Base-by-base conservation (phyloP, 2,888 invertebrate genomes). In the Liopterus haemorrhoidalis region DNA sequence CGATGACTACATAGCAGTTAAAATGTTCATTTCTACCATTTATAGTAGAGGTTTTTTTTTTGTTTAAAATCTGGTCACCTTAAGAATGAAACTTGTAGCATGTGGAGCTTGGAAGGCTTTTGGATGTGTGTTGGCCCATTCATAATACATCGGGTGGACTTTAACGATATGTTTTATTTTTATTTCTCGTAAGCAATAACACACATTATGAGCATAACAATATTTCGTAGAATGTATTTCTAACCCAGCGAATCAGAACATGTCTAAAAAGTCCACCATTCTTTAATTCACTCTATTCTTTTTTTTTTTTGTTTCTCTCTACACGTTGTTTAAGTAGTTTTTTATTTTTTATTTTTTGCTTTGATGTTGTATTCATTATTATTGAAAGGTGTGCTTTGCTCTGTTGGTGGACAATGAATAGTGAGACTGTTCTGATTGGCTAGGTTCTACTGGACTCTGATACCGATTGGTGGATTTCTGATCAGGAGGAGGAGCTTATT, bases 401-500 rank as follows among this genome's bases (percentile, higher is more conserved):
- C 35, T 31, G 41, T 30, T 49, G 61, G 60, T 60, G 60, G 59
- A 58, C 57, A 57, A 54, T 49, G 44, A 50, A 51, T 54, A 52
- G 64, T 63, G 60, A 60, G 66, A 66, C 64, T 67, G 63, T 67
- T 68, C 66, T 67, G 65, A 66, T 68, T 64, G 63, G 58, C 57
- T 61, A 57, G 60, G 62, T 68, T 68, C 68, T 68, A 47, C 63
- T 62, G 53, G 82, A 81, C 65, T 82, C 82, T 20, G 82, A 83
- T 65, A 81, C 81, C 33, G 84, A 85, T 63, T 75, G 83, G 72
- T 81, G 82, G 72, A 79, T 81, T 63, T 85, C 85, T 14, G 84
- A 85, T 64, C 83, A 84, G 68, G 85, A 85, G 62, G 85, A 85
- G 54, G 85, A 85, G 68, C 72, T 85, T 36, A 71, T 85, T 58